A percentile compares a stretch with the other conserved stretches of the same genome.
Evolutionary conservation across 2,888 invertebrate species (phyloP).

Genomic region (Caenorhabditis parvicauda): DNA sequence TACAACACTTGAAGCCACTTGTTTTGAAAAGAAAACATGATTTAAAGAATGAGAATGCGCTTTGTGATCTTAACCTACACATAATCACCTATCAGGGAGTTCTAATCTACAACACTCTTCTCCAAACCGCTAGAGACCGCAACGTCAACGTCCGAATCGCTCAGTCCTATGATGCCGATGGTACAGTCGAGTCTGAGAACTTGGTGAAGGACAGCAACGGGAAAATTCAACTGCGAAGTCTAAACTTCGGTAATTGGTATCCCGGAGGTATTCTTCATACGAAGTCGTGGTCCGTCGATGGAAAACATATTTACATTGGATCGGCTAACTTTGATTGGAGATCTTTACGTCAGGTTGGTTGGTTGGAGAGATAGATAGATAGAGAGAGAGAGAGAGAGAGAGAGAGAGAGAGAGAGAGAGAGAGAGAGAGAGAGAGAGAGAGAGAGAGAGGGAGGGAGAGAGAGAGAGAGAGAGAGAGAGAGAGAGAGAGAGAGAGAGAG

Average conservation of each 20-base stretch:
- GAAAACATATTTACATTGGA: slow-evolving; percentile 85
- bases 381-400: too few relatives aligned
- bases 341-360: slow-evolving; percentile 77
- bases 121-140: slow-evolving; percentile 34
- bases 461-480: too few relatives aligned
- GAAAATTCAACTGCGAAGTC: slow-evolving; percentile 40
- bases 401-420: too few relatives aligned
- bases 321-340: slow-evolving; percentile 97
- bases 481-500: too few relatives aligned
- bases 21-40: neutral
- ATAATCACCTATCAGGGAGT: slow-evolving; percentile 48
- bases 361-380: too few relatives aligned
- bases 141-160: slow-evolving; percentile 49
- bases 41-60: slow-evolving; percentile 1
- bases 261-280: slow-evolving; percentile 42
- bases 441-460: too few relatives aligned
- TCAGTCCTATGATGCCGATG: slow-evolving; percentile 37
- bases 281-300: slow-evolving; percentile 85
- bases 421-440: too few relatives aligned
- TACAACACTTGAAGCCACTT: too few relatives aligned
- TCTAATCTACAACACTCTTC: slow-evolving; percentile 42
- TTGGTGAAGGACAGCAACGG: slow-evolving; percentile 35
- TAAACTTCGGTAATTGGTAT: slow-evolving; percentile 50
- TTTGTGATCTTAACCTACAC: too few relatives aligned
- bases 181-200: slow-evolving; percentile 27